Conservation (phyloP, 2,797 vertebrate species). For the Holocentrus rufus region DNA sequence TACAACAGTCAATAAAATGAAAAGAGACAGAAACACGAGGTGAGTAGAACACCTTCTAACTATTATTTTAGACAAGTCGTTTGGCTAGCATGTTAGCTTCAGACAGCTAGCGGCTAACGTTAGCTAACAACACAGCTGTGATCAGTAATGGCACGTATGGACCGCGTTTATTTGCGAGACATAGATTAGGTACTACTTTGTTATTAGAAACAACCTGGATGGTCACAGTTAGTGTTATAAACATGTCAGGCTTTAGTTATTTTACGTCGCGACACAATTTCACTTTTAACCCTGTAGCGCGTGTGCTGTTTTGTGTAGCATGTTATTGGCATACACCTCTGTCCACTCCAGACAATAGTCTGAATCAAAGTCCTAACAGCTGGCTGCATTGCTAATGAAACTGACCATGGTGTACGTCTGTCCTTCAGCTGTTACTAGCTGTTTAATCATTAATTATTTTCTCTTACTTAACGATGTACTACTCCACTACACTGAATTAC, state of each 20-base stretch:
- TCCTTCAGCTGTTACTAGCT: background rate
- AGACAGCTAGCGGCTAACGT: constrained; percentile 50
- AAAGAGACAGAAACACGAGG: constrained; percentile 14
- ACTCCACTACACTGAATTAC: background rate
- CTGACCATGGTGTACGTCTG: background rate
- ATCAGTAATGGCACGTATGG: background rate
- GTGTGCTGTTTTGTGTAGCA: background rate
- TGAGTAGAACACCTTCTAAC: constrained; percentile 38
- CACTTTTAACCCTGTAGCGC: background rate
- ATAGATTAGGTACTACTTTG: background rate
- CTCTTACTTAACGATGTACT: background rate
- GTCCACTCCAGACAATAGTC: constrained; percentile 54
- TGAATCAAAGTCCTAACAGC: constrained; percentile 38
- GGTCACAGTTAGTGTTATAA: background rate
- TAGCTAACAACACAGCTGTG: constrained; percentile 47
- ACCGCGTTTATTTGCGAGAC: background rate
- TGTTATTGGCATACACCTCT: background rate
- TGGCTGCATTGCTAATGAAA: constrained; percentile 30
- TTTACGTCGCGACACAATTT: background rate
- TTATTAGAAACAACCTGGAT: rapidly evolving
- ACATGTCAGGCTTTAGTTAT: background rate
- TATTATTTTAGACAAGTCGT: background rate
- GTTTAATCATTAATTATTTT: background rate
- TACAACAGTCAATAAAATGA: constrained; percentile 29
- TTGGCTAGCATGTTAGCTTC: constrained; percentile 11